Base-by-base conservation (phyloP, 1,140 invertebrate species). In the Rhyzopertha dominica region DNA sequence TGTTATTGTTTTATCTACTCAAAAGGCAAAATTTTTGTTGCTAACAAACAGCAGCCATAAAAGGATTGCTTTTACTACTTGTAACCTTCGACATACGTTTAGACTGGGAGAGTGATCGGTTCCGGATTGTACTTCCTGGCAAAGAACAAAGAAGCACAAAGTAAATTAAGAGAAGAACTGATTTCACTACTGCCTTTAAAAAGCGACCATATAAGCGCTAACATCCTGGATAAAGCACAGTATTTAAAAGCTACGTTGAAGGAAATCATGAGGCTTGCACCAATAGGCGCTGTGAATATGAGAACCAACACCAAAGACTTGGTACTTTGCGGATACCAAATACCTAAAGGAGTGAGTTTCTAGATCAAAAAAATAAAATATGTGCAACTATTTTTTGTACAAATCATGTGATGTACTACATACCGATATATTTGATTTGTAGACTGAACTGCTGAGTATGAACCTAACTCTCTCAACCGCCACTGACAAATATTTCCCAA, bases 201-300 rank as follows among this genome's bases (percentile, higher is more conserved):
- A 51, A 26, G 57, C 25, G 40, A 38, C 26, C 39, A 47, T 23
- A 29, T 65, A 9, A 60, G 54, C 1, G 43, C 49, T 31, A 65
- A 79, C 3, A 66, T 63, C 9, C 61, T 85, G 22, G 64, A 69
- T 19, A 62, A 75, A 30, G 62, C 80, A 47, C 69, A 70, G 0
- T 84, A 84, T 52, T 51, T 85, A 2, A 77, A 74, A 46, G 81
- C 80, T 9, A 79, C 77, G 43, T 68, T 84, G 12, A 82, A 81
- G 58, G 82, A 85, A 61, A 70, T 74, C 2, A 71, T 78, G 22
- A 69, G 78, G 35, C 42, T 79, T 8, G 66, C 74, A 56, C 76
- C 78, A 2, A 66, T 79, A 2, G 66, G 70, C 0, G 55, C 70
- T 0, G 75, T 72, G 10, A 77, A 70, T 10, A 19, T 73, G 0